A percentile compares a stretch with the other conserved stretches of the same genome.
phyloP scores from a whole-genome alignment of 2,888 invertebrate genomes.

The Ormyrus nitidulus region DNA sequence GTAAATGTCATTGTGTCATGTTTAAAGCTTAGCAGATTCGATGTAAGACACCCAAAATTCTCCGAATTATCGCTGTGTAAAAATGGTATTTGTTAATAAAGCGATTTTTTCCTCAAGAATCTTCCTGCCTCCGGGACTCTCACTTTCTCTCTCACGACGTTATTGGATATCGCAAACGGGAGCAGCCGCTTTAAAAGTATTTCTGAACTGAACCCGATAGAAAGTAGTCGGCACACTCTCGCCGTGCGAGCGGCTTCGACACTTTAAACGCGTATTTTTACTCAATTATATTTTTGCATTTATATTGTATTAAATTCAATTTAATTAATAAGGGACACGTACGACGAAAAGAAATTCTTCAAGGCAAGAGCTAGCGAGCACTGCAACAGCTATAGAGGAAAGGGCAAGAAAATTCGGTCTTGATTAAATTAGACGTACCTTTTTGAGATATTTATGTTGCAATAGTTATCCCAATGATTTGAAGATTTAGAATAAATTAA shows the following conservation, averaged over 20 bases:
- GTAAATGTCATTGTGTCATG: background rate
- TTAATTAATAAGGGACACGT: too few species aligned
- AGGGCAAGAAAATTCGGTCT: too few species aligned
- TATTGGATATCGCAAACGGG: slow-evolving; percentile 45
- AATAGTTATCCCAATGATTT: too few species aligned
- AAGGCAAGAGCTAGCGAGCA: too few species aligned
- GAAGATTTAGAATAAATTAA: too few species aligned
- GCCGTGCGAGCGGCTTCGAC: slow-evolving; percentile 4
- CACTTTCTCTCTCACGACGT: slow-evolving; percentile 26
- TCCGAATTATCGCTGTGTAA: slow-evolving; percentile 19
- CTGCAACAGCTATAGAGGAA: too few species aligned
- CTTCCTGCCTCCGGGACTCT: background rate
- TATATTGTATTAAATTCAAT: too few species aligned
- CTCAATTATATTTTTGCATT: background rate
- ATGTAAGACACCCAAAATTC: slow-evolving; percentile 2
- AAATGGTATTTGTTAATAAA: slow-evolving; percentile 42
- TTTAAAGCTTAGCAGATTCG: background rate
- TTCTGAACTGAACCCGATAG: slow-evolving; percentile 44
- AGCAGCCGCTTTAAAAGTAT: slow-evolving; percentile 46
- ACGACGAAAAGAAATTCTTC: too few species aligned
- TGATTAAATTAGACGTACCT: too few species aligned
- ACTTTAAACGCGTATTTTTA: slow-evolving; percentile 34
- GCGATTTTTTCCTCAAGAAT: slow-evolving; percentile 15
- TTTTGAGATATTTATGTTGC: too few species aligned
- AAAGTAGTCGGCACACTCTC: slow-evolving; percentile 49